Evolutionary conservation across 2,113 vertebrate species (phyloP), one percentile per base, ranked within the genome.

Genomic region (Gopherus flavomarginatus): DNA sequence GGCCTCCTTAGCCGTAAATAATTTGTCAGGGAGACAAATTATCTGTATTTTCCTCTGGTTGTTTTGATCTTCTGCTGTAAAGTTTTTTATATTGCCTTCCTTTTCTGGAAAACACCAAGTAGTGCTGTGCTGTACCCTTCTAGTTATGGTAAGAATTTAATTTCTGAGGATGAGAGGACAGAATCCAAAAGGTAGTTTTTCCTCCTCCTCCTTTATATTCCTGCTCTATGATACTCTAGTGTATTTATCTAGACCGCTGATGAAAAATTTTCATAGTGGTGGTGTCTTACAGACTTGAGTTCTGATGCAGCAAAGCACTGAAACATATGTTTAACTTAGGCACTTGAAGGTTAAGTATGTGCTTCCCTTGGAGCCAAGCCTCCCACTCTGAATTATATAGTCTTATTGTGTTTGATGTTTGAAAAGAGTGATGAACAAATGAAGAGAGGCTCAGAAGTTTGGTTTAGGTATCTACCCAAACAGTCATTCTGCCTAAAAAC

Each of bases 401-500:
- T 81, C 65, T 6, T 86, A 77, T 11, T 27, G 24, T 77, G 22
- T 26, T 27, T 26, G 72, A n/a, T 69, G 10, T 42, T 87, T 75
- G 72, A 86, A 91, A 53, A 22, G 2, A 27, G 22, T 27, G 38
- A 44, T 77, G 21, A 5, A 42, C 4, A 35, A 75, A 29, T 13
- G 17, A 69, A 19, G 17, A 69, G 35, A 47, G 75, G 6, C 53
- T 89, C 3, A 14, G 1, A 82, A 52, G 5, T 95, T 86, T 89
- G 3, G 0, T 12, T 94, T 7, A 85, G 2, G 24, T 27, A 94
- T 69, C 31, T 81, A 27, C 2, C 84, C 4, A 52, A 52, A 0
- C 54, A 75, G 13, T 75, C 44, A 56, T 1, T 9, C 0, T 42
- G 44, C 2, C 2, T n/a, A 72, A 17, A 19, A 72, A 72, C 5